These are phyloP conservation scores for Pristionchus fissidentatus DNA, from an alignment of 2,888 invertebrate species.

Conservation along the genomic window DNA sequence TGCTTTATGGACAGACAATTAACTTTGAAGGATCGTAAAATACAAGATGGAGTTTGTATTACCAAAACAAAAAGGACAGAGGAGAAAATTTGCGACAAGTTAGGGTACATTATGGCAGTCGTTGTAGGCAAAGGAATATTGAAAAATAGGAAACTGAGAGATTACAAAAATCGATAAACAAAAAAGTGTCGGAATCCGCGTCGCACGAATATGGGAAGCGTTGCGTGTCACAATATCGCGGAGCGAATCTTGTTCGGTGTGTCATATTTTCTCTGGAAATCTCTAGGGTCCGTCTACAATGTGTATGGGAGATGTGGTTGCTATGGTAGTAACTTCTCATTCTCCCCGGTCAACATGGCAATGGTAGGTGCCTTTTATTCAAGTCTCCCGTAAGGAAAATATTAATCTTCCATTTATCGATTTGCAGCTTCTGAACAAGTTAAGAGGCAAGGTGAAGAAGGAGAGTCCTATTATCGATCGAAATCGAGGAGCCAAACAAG, in stretches of 20 bases:
- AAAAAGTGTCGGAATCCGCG: neutral
- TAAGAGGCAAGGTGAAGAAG: slow-evolving; percentile 25
- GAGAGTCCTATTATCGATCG: neutral
- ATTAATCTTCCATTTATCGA: neutral
- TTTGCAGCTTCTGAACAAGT: slow-evolving; percentile 44
- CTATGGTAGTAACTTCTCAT: slow-evolving; percentile 2
- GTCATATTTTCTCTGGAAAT: neutral
- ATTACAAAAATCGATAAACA: neutral
- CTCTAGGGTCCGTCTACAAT: neutral
- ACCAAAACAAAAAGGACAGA: neutral
- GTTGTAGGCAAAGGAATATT: neutral
- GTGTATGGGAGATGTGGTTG: slow-evolving; percentile 42
- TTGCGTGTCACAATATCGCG: neutral
- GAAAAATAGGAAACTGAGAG: neutral
- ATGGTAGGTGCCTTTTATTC: slow-evolving; percentile 28
- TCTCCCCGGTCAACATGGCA: slow-evolving; percentile 41
- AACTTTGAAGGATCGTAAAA: slow-evolving; percentile 1
- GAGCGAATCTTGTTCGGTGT: neutral
- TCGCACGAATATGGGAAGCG: neutral
- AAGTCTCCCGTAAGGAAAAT: neutral
- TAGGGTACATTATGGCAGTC: neutral
- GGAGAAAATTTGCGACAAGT: neutral
- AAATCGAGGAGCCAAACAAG: slow-evolving; percentile 54
- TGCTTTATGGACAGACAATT: too few species aligned
- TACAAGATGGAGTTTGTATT: neutral